Base-by-base conservation (phyloP, 2,113 vertebrate genomes). In the Tenebrosternarchus preto region DNA sequence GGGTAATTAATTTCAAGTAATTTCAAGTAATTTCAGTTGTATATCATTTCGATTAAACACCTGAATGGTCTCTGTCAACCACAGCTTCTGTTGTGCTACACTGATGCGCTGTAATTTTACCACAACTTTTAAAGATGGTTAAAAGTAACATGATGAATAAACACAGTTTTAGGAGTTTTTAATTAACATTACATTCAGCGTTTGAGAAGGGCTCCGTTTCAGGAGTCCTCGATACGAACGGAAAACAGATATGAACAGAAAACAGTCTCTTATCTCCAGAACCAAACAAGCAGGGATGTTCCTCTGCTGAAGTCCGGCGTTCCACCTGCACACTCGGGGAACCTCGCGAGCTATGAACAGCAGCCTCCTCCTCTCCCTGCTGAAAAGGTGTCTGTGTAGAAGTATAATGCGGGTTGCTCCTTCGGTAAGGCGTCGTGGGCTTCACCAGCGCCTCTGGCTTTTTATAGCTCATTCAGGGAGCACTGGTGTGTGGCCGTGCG, bases 391-490 rank as follows among this genome's bases (percentile, higher is more conserved):
- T n/a, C n/a, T n/a, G n/a, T n/a, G n/a, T n/a, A n/a, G n/a, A n/a
- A n/a, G 53, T 6, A 36, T 36, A 2, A 2, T 4, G 33, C 3
- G 6, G 33, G 3, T 6, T 36, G 33, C 3, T 36, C 33, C 33
- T 36, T 36, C 33, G 33, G 2, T 36, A 36, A 36, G 33, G 33
- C 2, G 6, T 36, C 33, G 3, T 4, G 33, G 33, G 33, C 33
- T 6, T 36, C 3, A 6, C 33, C 33, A 82, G 78, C 81, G 77
- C 85, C 86, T 85, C 76, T 82, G 84, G 85, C 85, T 82, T 84
- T 88, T 83, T 69, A 84, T 43, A 39, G 75, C 64, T 9, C 82
- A 84, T 87, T 85, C 83, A 84, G 84, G 80, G 81, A 85, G 82
- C 36, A 68, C 76, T 63, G 76, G 72, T 88, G 83, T 53, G 61